Percentiles rank a stretch among this genome's conserved stretches.
These are phyloP conservation scores for Cavia porcellus DNA, from an alignment of 2,113 vertebrate species.

Conservation along the genomic window DNA sequence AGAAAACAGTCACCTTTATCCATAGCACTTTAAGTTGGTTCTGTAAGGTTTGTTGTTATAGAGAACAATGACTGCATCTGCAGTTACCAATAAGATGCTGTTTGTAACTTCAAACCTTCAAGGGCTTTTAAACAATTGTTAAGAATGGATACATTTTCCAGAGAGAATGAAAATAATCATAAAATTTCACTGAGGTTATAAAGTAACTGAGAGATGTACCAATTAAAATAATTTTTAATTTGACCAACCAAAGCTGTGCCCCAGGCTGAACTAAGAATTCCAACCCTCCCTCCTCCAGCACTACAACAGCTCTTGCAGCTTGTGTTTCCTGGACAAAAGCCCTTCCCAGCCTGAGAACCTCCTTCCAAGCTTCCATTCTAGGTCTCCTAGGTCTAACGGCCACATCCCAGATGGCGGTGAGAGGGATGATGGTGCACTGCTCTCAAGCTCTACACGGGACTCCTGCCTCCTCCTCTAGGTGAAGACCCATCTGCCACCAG, in stretches of 20 bases:
- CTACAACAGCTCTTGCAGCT: neutral
- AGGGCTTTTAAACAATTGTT: neutral
- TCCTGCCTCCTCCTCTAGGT: neutral
- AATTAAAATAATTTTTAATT: no score
- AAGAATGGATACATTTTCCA: accelerated
- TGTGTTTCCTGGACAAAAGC: neutral
- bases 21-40: neutral
- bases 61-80: neutral
- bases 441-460: neutral
- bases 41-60: accelerated
- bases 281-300: accelerated
- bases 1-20: neutral
- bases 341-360: neutral
- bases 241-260: neutral
- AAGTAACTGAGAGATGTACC: neutral
- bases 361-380: neutral
- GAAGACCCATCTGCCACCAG: neutral
- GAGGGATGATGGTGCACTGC: accelerated
- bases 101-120: neutral
- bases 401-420: neutral
- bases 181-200: no score
- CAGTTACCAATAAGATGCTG: accelerated
- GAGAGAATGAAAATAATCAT: neutral
- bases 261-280: no score
- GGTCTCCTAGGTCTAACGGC: neutral